Conservation (phyloP, 30 jellyfish, hydroid and myxozoan species). For the Turritopsis rubra region DNA sequence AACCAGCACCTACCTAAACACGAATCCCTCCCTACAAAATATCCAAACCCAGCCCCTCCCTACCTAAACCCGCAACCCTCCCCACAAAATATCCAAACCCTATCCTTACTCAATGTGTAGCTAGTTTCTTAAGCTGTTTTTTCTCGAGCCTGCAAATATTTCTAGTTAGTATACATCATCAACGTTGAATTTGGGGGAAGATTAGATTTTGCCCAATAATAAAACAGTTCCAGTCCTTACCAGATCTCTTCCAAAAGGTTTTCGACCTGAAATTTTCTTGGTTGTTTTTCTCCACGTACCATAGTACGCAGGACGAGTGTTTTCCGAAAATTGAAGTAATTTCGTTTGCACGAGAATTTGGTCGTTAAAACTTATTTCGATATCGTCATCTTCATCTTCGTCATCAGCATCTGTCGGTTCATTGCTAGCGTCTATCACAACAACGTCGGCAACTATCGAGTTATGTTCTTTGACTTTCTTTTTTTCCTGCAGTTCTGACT, state of each 20-base stretch:
- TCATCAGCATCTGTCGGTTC: conserved; percentile 21
- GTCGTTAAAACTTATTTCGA: conserved; percentile 20
- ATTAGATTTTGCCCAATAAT: no score
- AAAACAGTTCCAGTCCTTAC: no score
- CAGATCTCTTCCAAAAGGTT: conserved; percentile 73
- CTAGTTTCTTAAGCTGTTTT: no score
- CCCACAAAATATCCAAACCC: no score
- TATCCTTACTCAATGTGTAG: no score
- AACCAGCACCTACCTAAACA: not conserved
- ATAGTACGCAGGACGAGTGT: conserved; percentile 94
- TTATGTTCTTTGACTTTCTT: not conserved
- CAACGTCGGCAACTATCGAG: conserved; percentile 13
- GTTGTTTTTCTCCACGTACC: conserved; percentile 94
- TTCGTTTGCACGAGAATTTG: conserved; percentile 49
- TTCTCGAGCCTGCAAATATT: no score
- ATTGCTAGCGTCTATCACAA: conserved; percentile 10
- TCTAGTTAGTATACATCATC: no score
- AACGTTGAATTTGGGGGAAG: no score
- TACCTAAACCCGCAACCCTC: no score
- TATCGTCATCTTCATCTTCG: conserved; percentile 17
- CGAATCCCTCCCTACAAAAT: not conserved
- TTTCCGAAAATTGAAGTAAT: conserved; percentile 79
- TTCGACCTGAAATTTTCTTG: conserved; percentile 49
- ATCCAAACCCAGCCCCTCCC: not conserved
- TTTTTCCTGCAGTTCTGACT: not conserved